Evolutionary conservation across 1,140 invertebrate species (phyloP).

Genomic region (Zelostemma sp.): DNA sequence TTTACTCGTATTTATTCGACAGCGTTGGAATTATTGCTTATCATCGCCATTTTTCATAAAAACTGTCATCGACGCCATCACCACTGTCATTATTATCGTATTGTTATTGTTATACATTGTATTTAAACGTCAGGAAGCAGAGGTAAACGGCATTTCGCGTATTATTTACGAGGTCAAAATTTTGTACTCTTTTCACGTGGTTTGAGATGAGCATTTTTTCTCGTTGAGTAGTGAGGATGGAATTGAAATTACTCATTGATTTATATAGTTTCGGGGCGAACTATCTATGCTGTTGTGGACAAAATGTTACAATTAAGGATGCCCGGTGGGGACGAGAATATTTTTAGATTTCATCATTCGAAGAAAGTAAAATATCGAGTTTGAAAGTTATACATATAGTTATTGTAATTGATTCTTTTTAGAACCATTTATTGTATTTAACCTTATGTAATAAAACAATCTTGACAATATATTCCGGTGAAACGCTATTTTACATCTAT

Average conservation of each 20-base stretch:
- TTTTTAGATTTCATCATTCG: neutral
- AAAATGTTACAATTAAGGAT: neutral
- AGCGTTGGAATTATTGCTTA: neutral
- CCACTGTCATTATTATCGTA: neutral
- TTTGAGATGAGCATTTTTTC: neutral
- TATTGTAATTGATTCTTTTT: neutral
- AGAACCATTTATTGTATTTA: slow-evolving; percentile 24
- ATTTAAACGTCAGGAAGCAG: neutral
- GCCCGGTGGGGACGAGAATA: neutral
- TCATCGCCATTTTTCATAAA: neutral
- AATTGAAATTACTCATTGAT: neutral
- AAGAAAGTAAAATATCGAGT: neutral
- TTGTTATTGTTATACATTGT: neutral
- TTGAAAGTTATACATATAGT: neutral
- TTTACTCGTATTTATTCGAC: slow-evolving; percentile 32
- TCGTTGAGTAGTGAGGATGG: neutral
- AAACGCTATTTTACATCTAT: no score
- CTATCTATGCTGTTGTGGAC: neutral
- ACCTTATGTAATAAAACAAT: slow-evolving; percentile 27
- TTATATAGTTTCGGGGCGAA: neutral
- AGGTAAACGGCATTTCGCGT: neutral
- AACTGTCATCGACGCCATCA: neutral
- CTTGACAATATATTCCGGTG: slow-evolving; percentile 29
- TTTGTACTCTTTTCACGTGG: neutral
- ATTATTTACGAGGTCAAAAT: neutral